phyloP scores from a whole-genome alignment of 2,888 invertebrate species.

The Lasioglossum vierecki region DNA sequence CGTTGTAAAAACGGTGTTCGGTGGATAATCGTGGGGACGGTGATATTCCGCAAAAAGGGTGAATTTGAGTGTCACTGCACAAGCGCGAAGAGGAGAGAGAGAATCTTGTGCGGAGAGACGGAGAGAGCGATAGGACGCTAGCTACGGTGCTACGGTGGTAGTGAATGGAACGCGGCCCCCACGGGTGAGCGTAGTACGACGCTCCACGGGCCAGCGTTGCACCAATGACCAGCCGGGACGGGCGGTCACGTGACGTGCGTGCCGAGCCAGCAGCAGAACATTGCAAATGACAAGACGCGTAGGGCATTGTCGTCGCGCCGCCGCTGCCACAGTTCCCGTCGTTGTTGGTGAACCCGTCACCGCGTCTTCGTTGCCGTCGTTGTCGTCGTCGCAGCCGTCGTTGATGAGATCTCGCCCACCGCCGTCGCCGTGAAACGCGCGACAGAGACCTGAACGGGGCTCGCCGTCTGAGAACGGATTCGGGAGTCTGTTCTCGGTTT shows the following conservation, averaged over 20 bases:
- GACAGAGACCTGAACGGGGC: not conserved
- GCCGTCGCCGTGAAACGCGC: constrained; percentile 49
- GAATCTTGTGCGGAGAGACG: constrained; percentile 26
- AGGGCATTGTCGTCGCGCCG: constrained; percentile 75
- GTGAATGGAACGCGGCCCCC: constrained; percentile 82
- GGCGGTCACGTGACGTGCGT: constrained; percentile 79
- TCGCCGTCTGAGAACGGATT: not conserved
- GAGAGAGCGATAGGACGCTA: constrained; percentile 73
- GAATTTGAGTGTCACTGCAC: constrained; percentile 63
- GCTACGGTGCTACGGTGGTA: constrained; percentile 76
- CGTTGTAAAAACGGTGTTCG: constrained; percentile 14
- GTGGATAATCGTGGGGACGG: constrained; percentile 17
- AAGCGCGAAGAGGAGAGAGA: constrained; percentile 52
- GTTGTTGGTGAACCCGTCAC: constrained; percentile 53
- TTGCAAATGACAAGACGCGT: constrained; percentile 82
- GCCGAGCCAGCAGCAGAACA: constrained; percentile 79
- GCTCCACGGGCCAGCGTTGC: constrained; percentile 70
- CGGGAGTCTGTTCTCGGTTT: constrained; percentile 49
- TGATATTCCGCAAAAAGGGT: constrained; percentile 41
- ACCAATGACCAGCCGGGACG: constrained; percentile 74
- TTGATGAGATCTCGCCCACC: constrained; percentile 53
- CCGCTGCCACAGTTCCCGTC: constrained; percentile 53
- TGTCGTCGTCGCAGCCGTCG: constrained; percentile 27
- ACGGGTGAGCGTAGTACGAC: constrained; percentile 78
- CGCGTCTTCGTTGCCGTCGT: constrained; percentile 33